Evolutionary conservation across 2,888 invertebrate species (phyloP).

Genomic region (Spicauda simplicius): DNA sequence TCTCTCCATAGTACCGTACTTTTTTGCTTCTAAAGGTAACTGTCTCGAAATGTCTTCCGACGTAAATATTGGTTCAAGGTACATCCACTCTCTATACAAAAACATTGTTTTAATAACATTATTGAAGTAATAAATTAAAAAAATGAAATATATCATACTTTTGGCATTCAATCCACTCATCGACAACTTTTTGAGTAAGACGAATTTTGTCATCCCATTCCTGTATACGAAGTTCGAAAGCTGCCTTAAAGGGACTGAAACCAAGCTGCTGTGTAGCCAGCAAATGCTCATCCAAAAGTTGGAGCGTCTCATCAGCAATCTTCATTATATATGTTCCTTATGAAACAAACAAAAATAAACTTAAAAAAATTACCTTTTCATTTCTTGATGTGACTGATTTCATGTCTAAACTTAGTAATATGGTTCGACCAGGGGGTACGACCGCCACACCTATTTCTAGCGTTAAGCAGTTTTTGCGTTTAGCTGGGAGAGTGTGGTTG

Average conservation of each 20-base stretch:
- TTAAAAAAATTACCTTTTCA: not conserved
- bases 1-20: conserved; percentile 91
- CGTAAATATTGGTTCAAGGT: conserved; percentile 92
- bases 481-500: no score
- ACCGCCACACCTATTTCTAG: no score
- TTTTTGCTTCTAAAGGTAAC: conserved; percentile 91
- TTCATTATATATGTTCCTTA: conserved; percentile 90
- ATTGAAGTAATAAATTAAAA: not conserved
- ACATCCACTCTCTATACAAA: conserved; percentile 89
- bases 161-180: conserved; percentile 90
- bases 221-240: conserved; percentile 89
- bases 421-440: no score
- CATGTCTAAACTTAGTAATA: no score
- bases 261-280: conserved; percentile 90
- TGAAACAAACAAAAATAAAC: no score
- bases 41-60: conserved; percentile 92
- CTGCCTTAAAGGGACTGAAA: conserved; percentile 91
- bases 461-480: no score
- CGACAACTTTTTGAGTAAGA: conserved; percentile 86
- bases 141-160: conserved; percentile 67
- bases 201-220: conserved; percentile 90
- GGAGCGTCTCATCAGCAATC: conserved; percentile 89
- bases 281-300: conserved; percentile 90
- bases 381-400: no score
- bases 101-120: not conserved